These are phyloP conservation scores for Agrilus cyanescens DNA, from an alignment of 2,888 invertebrate species.

Conservation along the genomic window DNA sequence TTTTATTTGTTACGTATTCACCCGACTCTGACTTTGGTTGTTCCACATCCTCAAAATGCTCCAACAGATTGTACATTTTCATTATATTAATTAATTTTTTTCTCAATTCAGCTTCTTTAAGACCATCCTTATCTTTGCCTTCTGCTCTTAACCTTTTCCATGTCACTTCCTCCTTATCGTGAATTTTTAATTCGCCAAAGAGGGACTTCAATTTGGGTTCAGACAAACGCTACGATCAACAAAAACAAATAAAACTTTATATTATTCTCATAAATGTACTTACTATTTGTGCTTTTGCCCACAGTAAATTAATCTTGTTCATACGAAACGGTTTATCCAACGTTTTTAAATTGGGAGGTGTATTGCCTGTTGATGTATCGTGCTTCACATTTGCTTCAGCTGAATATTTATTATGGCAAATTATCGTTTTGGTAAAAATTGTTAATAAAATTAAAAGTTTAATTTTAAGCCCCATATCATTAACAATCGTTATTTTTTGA, in stretches of 20 bases:
- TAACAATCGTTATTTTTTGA: too few relatives aligned
- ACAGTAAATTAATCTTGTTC: slow-evolving; percentile 79
- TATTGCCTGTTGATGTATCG: slow-evolving; percentile 22
- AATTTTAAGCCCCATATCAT: too few relatives aligned
- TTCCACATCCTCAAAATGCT: slow-evolving; percentile 62
- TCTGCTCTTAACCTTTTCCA: slow-evolving; percentile 72
- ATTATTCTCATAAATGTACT: slow-evolving; percentile 23
- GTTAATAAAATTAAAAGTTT: too few relatives aligned
- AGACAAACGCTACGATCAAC: slow-evolving; percentile 37
- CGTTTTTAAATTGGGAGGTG: slow-evolving; percentile 45
- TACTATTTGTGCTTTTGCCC: slow-evolving; percentile 85
- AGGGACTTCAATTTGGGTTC: slow-evolving; percentile 75
- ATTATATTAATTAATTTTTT: slow-evolving; percentile 73
- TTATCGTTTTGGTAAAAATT: too few relatives aligned
- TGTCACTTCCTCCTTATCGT: slow-evolving; percentile 84
- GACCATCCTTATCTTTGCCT: slow-evolving; percentile 76
- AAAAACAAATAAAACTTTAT: background rate
- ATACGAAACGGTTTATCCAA: slow-evolving; percentile 79
- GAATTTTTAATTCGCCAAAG: slow-evolving; percentile 79
- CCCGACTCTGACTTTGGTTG: slow-evolving; percentile 48
- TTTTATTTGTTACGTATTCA: slow-evolving; percentile 56
- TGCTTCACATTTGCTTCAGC: slow-evolving; percentile 37
- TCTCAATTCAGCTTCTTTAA: slow-evolving; percentile 68
- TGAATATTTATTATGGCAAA: slow-evolving; percentile 50
- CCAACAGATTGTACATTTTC: slow-evolving; percentile 66